Percentiles rank a stretch among this genome's conserved stretches.
Conservation (phyloP, 2,888 invertebrate species). For the Cephus pulcher region DNA sequence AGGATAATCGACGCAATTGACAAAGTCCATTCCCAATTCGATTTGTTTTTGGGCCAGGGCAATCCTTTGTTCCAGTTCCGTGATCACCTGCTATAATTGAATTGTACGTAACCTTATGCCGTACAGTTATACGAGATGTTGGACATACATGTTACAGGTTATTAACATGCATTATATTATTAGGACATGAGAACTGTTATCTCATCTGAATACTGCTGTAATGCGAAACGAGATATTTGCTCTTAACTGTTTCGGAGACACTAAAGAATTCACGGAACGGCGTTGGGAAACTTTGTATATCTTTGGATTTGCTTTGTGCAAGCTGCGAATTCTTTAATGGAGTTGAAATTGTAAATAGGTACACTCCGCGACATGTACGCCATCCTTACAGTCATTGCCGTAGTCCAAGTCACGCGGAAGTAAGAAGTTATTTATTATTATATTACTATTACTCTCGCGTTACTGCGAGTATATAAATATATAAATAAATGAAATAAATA, state of each 20-base stretch:
- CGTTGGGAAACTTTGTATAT: background rate
- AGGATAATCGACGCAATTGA: background rate
- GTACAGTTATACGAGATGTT: background rate
- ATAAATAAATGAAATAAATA: conserved; percentile 11
- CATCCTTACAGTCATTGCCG: background rate
- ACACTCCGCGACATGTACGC: conserved; percentile 4
- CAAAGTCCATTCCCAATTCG: background rate
- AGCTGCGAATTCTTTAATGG: background rate
- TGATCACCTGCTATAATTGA: background rate
- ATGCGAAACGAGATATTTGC: background rate
- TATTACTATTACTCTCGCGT: conserved; percentile 27
- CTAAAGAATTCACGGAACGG: background rate
- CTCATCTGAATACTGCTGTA: background rate
- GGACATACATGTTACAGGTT: background rate
- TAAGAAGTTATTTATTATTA: conserved; percentile 36
- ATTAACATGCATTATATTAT: background rate
- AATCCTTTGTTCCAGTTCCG: background rate
- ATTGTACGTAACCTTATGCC: background rate
- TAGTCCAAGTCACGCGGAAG: conserved; percentile 10
- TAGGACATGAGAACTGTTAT: background rate
- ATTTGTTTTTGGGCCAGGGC: background rate
- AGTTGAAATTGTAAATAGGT: conserved; percentile 7
- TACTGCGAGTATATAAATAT: conserved; percentile 14
- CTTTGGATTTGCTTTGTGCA: background rate
- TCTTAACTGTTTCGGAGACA: background rate